Percentiles rank a stretch among this genome's conserved stretches.
Conservation (phyloP, 23 tunicate genomes). For the Oikopleura dioica region DNA sequence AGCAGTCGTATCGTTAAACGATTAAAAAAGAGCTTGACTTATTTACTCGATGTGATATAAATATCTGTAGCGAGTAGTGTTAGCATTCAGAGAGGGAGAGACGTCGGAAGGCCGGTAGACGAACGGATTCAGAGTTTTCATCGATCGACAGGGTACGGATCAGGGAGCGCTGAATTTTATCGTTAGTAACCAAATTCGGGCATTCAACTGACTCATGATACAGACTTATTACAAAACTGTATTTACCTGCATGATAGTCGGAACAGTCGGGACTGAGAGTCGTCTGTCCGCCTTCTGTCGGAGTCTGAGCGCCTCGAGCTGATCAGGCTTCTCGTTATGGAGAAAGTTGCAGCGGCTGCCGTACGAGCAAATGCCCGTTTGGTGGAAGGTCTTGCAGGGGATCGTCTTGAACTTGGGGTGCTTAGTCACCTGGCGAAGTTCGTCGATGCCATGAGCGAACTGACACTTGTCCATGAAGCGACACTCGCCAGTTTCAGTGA, state of each 20-base stretch:
- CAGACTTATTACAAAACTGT: too few relatives aligned
- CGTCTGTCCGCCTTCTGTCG: neutral
- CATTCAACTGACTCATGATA: too few relatives aligned
- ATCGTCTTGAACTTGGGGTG: conserved; percentile 12
- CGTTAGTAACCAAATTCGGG: too few relatives aligned
- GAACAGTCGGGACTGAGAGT: neutral
- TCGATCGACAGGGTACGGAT: too few relatives aligned
- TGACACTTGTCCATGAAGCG: neutral
- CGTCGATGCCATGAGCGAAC: conserved; percentile 7
- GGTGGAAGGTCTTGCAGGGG: conserved; percentile 7
- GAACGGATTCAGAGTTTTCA: too few relatives aligned
- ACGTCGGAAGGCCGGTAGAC: neutral
- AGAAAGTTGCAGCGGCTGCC: conserved; percentile 7
- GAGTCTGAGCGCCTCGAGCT: neutral
- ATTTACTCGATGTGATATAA: too few relatives aligned
- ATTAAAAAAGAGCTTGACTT: too few relatives aligned
- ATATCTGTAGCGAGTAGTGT: too few relatives aligned
- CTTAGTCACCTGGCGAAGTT: neutral
- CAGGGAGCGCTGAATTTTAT: too few relatives aligned
- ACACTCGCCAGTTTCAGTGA: neutral
- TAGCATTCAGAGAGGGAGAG: neutral
- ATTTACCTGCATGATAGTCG: too few relatives aligned
- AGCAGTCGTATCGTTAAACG: too few relatives aligned
- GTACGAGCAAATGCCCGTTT: neutral
- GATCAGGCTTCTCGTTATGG: neutral